Base-by-base conservation (phyloP, 1,140 invertebrate species). In the Vanessa atalanta region DNA sequence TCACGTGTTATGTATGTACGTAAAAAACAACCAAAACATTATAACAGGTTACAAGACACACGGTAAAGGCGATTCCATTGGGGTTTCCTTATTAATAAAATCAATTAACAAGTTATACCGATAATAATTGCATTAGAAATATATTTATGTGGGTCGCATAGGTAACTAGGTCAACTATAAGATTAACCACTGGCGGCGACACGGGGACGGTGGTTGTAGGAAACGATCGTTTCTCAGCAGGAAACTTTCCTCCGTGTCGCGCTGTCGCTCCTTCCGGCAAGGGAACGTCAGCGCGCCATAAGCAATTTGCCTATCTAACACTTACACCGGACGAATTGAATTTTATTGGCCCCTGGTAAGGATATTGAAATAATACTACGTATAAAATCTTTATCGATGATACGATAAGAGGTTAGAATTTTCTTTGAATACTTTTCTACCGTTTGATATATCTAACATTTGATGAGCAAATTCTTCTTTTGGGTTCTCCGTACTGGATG, bases 201-300 rank as follows among this genome's bases (percentile, higher is more conserved):
- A 66, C 71, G 71, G 64, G 64, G 71, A 47, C 71, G 64, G 64
- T 66, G 64, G 43, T 20, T 69, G 53, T 47, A 67, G 72, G 65
- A 73, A 73, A 26, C 72, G 68, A 73, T 76, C 69, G 78, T 66
- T 70, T 76, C 70, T 73, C 70, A 69, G 48, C 70, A 74, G 79
- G 77, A 83, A 82, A 80, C 77, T 75, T 72, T 75, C 63, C 65
- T 51, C 65, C 55, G 31, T 68, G 65, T 66, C 50, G 65, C 75
- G 75, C 71, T 82, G 80, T 79, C 75, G 70, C 74, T 73, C 70
- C 72, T 79, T 79, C 77, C 79, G 76, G 78, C 67, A 55, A 64
- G 71, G 70, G 70, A 63, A 70, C 26, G 69, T 68, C 66, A 70
- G 60, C 57, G 60, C 72, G 68, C 67, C 66, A 64, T 73, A 64